Evolutionary conservation across 1,140 invertebrate species (phyloP).

Genomic region (Aporrectodea caliginosa): DNA sequence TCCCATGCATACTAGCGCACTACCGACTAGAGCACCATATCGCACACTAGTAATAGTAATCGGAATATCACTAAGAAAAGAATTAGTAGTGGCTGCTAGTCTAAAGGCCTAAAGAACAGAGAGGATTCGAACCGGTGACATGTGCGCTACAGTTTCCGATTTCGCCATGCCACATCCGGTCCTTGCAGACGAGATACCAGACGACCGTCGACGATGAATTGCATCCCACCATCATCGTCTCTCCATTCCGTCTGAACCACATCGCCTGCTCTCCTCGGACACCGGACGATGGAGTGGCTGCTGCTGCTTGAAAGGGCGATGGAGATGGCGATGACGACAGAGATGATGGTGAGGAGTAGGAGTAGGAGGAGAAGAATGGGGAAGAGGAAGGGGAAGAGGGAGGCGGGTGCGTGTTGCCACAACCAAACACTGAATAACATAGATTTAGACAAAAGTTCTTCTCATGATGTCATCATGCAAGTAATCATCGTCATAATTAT

Average conservation of each 20-base stretch:
- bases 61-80: too few relatives aligned
- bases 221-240: not conserved
- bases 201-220: not conserved
- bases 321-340: not conserved
- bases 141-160: not conserved
- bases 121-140: too few relatives aligned
- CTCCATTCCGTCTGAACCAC: not conserved
- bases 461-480: too few relatives aligned
- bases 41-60: too few relatives aligned
- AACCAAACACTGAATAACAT: not conserved
- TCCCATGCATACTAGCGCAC: too few relatives aligned
- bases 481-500: too few relatives aligned
- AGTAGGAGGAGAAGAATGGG: not conserved
- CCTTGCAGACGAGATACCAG: constrained; percentile 1
- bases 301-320: too few relatives aligned
- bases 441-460: not conserved
- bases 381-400: not conserved
- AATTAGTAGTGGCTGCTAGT: too few relatives aligned
- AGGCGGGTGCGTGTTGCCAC: not conserved
- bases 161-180: not conserved
- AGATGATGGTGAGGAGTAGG: not conserved
- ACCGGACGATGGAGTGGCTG: not conserved
- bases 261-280: not conserved
- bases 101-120: too few relatives aligned
- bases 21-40: too few relatives aligned